These are phyloP conservation scores for Eriocheir sinensis DNA, from an alignment of 1,140 invertebrate species.

Conservation along the genomic window DNA sequence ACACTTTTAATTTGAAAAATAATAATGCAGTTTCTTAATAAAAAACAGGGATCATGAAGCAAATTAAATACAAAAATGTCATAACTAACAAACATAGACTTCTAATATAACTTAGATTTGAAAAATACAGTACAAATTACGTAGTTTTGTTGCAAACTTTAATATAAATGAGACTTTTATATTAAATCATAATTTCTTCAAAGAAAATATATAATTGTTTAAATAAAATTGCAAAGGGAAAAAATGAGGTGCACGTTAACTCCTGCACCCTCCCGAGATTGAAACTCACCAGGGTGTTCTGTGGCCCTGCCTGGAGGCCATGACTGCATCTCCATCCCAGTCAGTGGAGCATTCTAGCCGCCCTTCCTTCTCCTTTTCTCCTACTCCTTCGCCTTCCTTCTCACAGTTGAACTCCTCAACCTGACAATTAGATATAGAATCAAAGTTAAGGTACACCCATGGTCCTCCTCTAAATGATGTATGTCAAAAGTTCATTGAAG, in stretches of 20 bases:
- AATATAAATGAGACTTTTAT: too few species aligned
- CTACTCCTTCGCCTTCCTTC: slow-evolving; percentile 69
- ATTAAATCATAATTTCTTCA: neutral
- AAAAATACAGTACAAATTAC: too few species aligned
- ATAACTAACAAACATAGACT: too few species aligned
- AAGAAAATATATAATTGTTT: slow-evolving; percentile 13
- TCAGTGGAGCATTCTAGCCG: slow-evolving; percentile 67
- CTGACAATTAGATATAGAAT: slow-evolving; percentile 23
- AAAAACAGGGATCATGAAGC: too few species aligned
- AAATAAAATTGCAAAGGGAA: neutral
- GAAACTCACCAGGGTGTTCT: slow-evolving; percentile 62
- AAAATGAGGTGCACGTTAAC: too few species aligned
- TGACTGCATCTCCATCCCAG: slow-evolving; percentile 73
- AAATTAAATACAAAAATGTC: too few species aligned
- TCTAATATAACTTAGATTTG: too few species aligned
- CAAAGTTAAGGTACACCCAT: neutral
- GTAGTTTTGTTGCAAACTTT: too few species aligned
- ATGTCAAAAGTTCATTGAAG: too few species aligned
- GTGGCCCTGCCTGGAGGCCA: slow-evolving; percentile 72
- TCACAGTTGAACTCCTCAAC: slow-evolving; percentile 72
- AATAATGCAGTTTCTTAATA: too few species aligned
- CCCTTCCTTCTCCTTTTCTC: slow-evolving; percentile 71
- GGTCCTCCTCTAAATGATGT: neutral
- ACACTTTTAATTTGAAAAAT: too few species aligned
- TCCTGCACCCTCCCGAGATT: too few species aligned